Evolutionary conservation across 2,888 invertebrate genomes (phyloP).

Genomic region (Troilus luridus): DNA sequence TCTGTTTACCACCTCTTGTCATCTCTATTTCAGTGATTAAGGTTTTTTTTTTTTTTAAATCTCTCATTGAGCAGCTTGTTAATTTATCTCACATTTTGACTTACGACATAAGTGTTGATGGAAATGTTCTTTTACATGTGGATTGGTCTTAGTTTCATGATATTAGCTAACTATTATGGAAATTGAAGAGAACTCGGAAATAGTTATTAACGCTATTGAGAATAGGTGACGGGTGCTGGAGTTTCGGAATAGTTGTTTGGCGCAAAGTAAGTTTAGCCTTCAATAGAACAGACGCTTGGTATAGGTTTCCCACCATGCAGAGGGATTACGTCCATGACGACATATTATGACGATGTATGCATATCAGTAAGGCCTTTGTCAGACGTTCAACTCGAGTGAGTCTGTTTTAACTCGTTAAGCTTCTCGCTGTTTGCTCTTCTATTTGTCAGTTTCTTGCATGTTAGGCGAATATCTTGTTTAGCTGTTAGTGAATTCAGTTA

Average conservation of each 20-base stretch:
- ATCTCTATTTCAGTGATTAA: too few relatives aligned
- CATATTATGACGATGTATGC: conserved; percentile 12
- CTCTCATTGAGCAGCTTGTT: too few relatives aligned
- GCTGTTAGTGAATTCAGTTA: neutral
- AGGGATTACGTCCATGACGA: neutral
- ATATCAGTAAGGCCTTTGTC: neutral
- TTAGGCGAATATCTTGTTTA: neutral
- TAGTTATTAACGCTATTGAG: neutral
- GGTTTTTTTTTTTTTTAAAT: too few relatives aligned
- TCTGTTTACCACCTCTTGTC: too few relatives aligned
- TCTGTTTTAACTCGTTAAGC: conserved; percentile 10
- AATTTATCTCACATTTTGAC: too few relatives aligned
- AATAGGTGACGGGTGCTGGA: neutral
- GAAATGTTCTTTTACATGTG: neutral
- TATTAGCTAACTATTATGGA: neutral
- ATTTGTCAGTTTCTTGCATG: neutral
- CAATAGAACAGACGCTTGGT: neutral
- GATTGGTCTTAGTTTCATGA: neutral
- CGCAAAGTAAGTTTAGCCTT: neutral
- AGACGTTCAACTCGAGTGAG: neutral
- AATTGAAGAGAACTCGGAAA: neutral
- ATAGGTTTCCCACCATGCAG: neutral
- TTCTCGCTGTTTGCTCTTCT: neutral
- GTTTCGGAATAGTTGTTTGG: neutral
- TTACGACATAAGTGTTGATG: too few relatives aligned